Base-by-base conservation (phyloP, 2,888 invertebrate species). In the Scaptodrosophila latifasciaeformis region DNA sequence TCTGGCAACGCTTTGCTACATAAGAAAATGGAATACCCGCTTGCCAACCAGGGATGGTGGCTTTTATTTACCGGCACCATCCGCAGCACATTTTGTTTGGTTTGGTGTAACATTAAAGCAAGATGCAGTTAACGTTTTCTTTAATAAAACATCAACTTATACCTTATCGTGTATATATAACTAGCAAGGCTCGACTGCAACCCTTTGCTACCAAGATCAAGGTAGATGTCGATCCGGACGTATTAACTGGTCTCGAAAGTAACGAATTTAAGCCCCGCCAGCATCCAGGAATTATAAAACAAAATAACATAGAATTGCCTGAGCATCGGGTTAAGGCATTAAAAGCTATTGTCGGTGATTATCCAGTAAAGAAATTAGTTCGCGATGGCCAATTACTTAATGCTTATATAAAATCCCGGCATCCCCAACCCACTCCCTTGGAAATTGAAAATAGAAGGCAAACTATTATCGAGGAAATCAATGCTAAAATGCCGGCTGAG, bases 281-380 rank as follows among this genome's bases (percentile, higher is more conserved):
- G 54, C 95, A 95, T 86, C 93, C 93, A 0, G 95, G 95, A 19
- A 88, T 90, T 42, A 85, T 90, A 1, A 88, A 88, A 61, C 84
- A 88, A 1, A 89, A 87, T 67, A 79, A 87, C 1, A 87, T 90
- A 0, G 60, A 83, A 2, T 76, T 94, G 10, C 94, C 95, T 0
- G 84, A 88, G 1, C 87, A 90, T 54, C 88, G 94, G 54, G 81
- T 87, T 18, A 86, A 88, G 17, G 89, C 91, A 2, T 89, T 92
- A 10, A 77, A 87, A 67, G 85, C 86, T 37, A 86, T 90, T 62
- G 77, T 89, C 63, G 86, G 88, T 71, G 93, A 93, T 82, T 85
- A 88, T 53, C 90, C 90, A 0, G 85, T 89, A 0, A 90, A 90
- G 83, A 74, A 88, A 9, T 59, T 92, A 13, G 19, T 88, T 17